Evolutionary conservation across 2,797 vertebrate species (phyloP).

Genomic region (Schizothorax lantsangensis): DNA sequence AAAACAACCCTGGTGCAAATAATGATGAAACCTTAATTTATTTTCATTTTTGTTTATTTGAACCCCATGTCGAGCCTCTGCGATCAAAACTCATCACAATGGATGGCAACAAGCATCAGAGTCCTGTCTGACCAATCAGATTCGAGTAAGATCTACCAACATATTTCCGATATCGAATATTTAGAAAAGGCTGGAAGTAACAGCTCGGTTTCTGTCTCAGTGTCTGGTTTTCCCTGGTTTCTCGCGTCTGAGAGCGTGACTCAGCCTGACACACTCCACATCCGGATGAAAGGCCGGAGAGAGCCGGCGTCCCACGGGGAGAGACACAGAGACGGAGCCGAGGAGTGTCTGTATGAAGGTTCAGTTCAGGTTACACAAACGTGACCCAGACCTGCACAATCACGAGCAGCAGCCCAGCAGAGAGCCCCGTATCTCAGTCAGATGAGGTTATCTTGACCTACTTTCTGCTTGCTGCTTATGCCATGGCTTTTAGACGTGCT

Average conservation of each 20-base stretch:
- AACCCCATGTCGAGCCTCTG: neutral
- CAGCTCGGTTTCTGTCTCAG: neutral
- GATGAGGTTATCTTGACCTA: slow-evolving; percentile 59
- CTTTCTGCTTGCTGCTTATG: slow-evolving; percentile 59
- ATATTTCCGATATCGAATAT: slow-evolving; percentile 62
- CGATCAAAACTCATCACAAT: slow-evolving; percentile 61
- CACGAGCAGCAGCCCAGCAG: slow-evolving; percentile 30
- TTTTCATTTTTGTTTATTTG: neutral
- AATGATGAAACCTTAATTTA: neutral
- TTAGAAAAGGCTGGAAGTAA: neutral
- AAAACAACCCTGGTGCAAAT: neutral
- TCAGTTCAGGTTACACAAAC: slow-evolving; percentile 41
- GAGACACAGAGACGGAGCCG: neutral
- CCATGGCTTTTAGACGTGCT: slow-evolving; percentile 53
- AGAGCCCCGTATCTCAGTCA: slow-evolving; percentile 48
- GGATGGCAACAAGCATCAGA: slow-evolving; percentile 77
- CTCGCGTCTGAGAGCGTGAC: slow-evolving; percentile 46
- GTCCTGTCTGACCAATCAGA: slow-evolving; percentile 74
- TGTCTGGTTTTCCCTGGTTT: neutral
- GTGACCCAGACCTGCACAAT: slow-evolving; percentile 38
- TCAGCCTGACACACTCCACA: slow-evolving; percentile 57
- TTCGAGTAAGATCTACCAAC: slow-evolving; percentile 68
- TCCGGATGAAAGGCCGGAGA: slow-evolving; percentile 47
- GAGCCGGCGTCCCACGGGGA: slow-evolving; percentile 15
- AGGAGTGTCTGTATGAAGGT: slow-evolving; percentile 33